phyloP scores from a whole-genome alignment of 37 sponge, comb jelly and placozoan species.

The Theonella swinhoei region DNA sequence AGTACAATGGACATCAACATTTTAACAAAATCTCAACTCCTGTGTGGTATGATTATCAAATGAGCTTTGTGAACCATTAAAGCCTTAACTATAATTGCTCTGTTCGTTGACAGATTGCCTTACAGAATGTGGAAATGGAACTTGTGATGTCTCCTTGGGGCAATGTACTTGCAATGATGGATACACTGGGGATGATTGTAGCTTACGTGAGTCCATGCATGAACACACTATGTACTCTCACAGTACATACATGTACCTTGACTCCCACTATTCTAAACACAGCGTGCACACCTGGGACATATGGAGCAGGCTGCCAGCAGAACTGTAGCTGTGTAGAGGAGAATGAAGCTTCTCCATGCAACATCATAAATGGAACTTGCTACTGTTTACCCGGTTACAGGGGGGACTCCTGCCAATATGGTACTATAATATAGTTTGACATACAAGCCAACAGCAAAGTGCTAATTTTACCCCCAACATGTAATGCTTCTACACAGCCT shows the following conservation, averaged over 20 bases:
- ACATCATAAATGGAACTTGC: conserved; percentile 51
- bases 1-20: background rate
- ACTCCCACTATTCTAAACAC: background rate
- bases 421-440: background rate
- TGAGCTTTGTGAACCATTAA: no score
- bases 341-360: conserved; percentile 36
- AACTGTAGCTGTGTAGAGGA: conserved; percentile 40
- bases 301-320: conserved; percentile 33
- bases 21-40: conserved; percentile 9
- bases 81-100: no score
- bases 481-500: background rate
- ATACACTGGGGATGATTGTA: background rate
- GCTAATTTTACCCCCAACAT: background rate
- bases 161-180: background rate
- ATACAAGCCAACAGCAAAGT: no score
- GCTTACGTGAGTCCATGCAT: background rate
- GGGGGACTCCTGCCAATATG: conserved; percentile 37
- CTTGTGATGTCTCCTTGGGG: background rate
- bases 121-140: background rate
- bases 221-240: background rate
- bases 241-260: background rate
- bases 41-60: conserved; percentile 11
- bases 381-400: conserved; percentile 48
- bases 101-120: background rate
- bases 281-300: conserved; percentile 41